Evolutionary conservation across 2,113 vertebrate genomes (phyloP).

Genomic region (Lophochroa leadbeateri): DNA sequence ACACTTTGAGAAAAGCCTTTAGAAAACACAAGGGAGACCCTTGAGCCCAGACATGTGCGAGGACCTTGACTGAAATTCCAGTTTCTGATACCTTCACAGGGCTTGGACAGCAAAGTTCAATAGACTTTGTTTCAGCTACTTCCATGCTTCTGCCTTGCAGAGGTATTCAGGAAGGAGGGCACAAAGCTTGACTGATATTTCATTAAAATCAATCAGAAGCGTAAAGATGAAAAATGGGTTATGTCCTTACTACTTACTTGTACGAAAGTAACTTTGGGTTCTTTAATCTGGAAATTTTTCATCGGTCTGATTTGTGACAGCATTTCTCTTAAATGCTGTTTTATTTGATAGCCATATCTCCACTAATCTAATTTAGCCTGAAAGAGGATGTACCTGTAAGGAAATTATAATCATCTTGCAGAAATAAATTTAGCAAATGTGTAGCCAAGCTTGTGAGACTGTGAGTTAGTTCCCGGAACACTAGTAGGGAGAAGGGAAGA

Average conservation of each 20-base stretch:
- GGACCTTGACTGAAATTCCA: background rate
- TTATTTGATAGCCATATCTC: background rate
- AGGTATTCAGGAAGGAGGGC: background rate
- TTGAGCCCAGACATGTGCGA: background rate
- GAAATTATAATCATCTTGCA: background rate
- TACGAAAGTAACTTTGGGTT: background rate
- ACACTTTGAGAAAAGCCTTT: background rate
- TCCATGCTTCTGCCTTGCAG: background rate
- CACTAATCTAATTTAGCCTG: background rate
- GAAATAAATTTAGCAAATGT: background rate
- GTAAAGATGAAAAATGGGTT: background rate
- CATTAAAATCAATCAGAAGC: background rate
- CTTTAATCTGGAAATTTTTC: background rate
- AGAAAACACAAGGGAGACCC: background rate
- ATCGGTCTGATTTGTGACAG: background rate
- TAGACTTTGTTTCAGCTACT: background rate
- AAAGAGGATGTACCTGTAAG: background rate
- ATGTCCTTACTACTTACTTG: background rate
- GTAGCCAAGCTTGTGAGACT: background rate
- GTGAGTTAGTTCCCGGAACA: background rate
- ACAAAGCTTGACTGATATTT: background rate
- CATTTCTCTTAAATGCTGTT: background rate
- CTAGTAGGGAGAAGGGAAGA: background rate
- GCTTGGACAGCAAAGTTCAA: background rate
- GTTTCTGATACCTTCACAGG: background rate